These are phyloP conservation scores for Tineola bisselliella DNA, from an alignment of 2,888 invertebrate species.

Conservation along the genomic window DNA sequence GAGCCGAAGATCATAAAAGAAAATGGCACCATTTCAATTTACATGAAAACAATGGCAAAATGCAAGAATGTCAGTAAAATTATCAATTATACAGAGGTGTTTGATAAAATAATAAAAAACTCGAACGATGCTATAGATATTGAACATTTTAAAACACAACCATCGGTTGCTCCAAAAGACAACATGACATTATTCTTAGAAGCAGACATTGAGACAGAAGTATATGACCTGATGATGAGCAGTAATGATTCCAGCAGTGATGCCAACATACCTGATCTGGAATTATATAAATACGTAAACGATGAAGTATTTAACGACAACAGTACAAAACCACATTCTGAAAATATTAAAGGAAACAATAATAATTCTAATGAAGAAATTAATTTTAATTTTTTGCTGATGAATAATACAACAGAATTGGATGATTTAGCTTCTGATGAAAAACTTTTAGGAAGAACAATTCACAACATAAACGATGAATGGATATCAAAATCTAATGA, in stretches of 20 bases:
- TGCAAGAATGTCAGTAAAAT: slow-evolving; percentile 16
- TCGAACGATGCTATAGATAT: background rate
- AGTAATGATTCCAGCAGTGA: background rate
- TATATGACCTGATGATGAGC: background rate
- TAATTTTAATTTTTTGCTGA: too few species aligned
- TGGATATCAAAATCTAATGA: background rate
- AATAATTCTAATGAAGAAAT: too few species aligned
- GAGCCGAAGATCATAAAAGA: slow-evolving; percentile 35
- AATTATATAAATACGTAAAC: background rate
- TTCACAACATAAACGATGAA: background rate
- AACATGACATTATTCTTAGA: background rate
- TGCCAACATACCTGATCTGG: background rate
- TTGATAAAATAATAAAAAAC: background rate
- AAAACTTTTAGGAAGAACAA: background rate
- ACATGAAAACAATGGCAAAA: slow-evolving; percentile 32
- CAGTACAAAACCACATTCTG: background rate
- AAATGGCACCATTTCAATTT: slow-evolving; percentile 38
- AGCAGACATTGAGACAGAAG: background rate
- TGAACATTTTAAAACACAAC: too few species aligned
- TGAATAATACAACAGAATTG: too few species aligned
- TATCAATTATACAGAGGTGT: background rate
- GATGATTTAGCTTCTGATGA: background rate
- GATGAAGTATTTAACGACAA: background rate
- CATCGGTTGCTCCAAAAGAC: too few species aligned
- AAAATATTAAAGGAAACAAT: too few species aligned